A percentile compares a stretch with the other conserved stretches of the same genome.
These are phyloP conservation scores for Petaurus breviceps DNA, from an alignment of 2,113 vertebrate genomes.

Conservation along the genomic window DNA sequence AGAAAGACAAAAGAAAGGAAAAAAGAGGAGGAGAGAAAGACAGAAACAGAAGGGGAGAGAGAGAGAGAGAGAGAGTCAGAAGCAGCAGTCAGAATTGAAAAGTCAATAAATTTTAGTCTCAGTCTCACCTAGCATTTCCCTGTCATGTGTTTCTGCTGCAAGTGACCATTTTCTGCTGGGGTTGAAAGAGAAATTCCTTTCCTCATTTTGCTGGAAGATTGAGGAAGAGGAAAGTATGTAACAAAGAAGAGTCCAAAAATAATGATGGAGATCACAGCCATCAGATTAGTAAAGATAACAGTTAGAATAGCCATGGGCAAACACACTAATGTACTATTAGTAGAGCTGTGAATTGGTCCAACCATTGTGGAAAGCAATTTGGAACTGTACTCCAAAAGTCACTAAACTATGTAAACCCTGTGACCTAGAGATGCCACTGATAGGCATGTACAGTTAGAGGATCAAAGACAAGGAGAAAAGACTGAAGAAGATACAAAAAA, in stretches of 20 bases:
- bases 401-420: not conserved
- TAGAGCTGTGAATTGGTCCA: not conserved
- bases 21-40: no score
- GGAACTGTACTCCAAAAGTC: not conserved
- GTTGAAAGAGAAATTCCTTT: not conserved
- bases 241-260: not conserved
- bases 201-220: not conserved
- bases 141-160: not conserved
- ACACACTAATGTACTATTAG: not conserved
- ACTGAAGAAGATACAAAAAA: not conserved
- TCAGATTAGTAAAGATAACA: not conserved
- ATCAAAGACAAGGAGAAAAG: not conserved
- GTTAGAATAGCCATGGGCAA: not conserved
- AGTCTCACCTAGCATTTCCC: not conserved
- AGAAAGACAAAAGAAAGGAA: not conserved
- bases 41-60: not conserved
- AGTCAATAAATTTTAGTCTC: not conserved
- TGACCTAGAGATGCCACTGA: not conserved
- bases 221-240: not conserved
- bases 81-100: not conserved
- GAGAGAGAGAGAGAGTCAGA: not conserved
- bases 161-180: no score
- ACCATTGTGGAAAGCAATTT: not conserved
- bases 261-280: not conserved
- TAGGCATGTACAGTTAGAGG: not conserved